These are phyloP conservation scores for Babyrousa celebensis DNA, from an alignment of 2,797 vertebrate species.

Conservation along the genomic window DNA sequence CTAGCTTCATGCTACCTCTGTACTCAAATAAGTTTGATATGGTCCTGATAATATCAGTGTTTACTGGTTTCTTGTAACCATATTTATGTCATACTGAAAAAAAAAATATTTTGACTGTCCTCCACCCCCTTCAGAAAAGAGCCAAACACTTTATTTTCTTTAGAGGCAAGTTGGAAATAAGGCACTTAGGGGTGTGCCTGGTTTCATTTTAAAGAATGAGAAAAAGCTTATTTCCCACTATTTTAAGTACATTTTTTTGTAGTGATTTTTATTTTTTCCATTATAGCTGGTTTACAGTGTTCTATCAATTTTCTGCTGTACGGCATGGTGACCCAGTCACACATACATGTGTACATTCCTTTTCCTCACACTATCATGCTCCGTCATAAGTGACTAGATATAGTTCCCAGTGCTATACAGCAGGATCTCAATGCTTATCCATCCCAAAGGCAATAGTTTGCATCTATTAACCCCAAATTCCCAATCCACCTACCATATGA, in stretches of 20 bases:
- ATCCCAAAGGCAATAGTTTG: no score
- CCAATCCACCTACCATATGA: no score
- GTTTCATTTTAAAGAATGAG: conserved; percentile 22
- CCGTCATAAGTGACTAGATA: no score
- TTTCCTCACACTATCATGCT: no score
- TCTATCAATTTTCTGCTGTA: no score
- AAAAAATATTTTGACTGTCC: conserved; percentile 53
- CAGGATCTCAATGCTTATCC: no score
- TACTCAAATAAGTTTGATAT: conserved; percentile 72
- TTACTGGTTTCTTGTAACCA: conserved; percentile 75
- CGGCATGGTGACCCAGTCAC: no score
- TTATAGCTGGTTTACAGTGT: no score
- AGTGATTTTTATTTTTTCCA: no score
- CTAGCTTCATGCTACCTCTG: conserved; percentile 53
- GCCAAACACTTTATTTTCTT: conserved; percentile 63
- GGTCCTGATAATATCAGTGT: conserved; percentile 58
- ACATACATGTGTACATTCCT: no score
- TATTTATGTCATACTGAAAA: conserved; percentile 75
- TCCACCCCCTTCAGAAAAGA: conserved; percentile 46
- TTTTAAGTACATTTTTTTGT: conserved; percentile 27
- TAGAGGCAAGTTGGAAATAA: conserved; percentile 43
- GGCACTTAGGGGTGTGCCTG: neutral
- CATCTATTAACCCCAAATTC: no score
- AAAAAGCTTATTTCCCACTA: conserved; percentile 9
- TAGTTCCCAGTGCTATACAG: no score